Evolutionary conservation across 1,140 invertebrate genomes (phyloP).

Genomic region (Drosophila miranda): DNA sequence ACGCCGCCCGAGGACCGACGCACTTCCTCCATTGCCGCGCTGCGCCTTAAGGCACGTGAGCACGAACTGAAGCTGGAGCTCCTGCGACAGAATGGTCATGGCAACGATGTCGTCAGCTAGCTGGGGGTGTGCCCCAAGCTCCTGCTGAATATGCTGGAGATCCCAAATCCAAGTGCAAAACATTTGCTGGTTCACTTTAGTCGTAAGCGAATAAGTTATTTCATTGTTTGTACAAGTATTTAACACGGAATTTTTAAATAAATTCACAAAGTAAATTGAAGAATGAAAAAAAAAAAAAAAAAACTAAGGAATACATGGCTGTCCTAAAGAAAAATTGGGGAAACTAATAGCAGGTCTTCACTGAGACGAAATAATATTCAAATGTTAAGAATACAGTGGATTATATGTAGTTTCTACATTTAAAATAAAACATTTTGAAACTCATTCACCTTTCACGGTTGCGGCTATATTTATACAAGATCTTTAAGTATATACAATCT

Average conservation of each 20-base stretch:
- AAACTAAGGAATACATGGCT: too few species aligned
- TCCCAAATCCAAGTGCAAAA: slow-evolving; percentile 44
- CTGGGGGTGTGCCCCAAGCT: slow-evolving; percentile 19
- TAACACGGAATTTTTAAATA: slow-evolving; percentile 34
- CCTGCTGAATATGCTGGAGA: not conserved
- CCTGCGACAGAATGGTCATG: slow-evolving; percentile 89
- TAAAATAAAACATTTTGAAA: too few species aligned
- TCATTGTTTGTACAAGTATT: slow-evolving; percentile 43
- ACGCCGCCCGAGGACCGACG: slow-evolving; percentile 89
- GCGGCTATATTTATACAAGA: too few species aligned
- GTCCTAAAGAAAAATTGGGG: too few species aligned
- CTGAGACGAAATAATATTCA: too few species aligned
- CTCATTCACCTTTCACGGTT: too few species aligned
- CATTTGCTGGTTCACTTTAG: slow-evolving; percentile 40
- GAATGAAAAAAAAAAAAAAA: not conserved
- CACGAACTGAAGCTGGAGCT: slow-evolving; percentile 94
- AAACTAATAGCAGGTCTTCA: too few species aligned
- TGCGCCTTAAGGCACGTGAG: slow-evolving; percentile 95
- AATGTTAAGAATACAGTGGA: too few species aligned
- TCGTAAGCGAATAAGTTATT: slow-evolving; percentile 51
- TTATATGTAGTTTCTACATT: too few species aligned
- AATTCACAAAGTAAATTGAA: slow-evolving; percentile 30
- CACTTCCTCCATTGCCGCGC: slow-evolving; percentile 94
- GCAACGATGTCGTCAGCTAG: slow-evolving; percentile 87
- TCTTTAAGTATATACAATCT: too few species aligned